phyloP scores from a whole-genome alignment of 1,140 invertebrate species.

The Drosophila asahinai region DNA sequence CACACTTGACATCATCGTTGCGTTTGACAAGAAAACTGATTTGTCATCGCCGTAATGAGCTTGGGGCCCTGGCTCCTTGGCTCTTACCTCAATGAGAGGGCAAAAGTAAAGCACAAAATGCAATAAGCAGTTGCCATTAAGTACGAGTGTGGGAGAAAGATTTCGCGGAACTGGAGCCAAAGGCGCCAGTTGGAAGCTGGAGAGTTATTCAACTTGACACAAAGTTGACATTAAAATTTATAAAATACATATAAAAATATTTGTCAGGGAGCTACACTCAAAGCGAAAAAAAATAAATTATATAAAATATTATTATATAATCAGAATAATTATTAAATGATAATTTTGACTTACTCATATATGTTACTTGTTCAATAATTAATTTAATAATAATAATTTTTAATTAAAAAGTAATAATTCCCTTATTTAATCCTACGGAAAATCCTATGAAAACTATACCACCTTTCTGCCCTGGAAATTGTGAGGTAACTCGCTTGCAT shows the following conservation, averaged over 20 bases:
- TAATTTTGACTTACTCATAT: not conserved
- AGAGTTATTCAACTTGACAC: not conserved
- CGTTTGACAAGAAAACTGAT: constrained; percentile 81
- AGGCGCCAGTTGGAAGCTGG: not conserved
- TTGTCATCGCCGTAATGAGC: constrained; percentile 78
- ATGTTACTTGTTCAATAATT: too few species aligned
- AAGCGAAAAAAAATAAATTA: too few species aligned
- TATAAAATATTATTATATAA: not conserved
- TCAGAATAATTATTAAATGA: not conserved
- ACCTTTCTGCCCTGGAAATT: constrained; percentile 3
- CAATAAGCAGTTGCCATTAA: constrained; percentile 75
- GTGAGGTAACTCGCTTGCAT: constrained; percentile 1
- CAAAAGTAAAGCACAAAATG: constrained; percentile 75
- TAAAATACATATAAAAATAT: not conserved
- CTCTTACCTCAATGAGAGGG: constrained; percentile 52
- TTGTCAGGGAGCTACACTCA: fast-evolving
- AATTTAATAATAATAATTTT: too few species aligned
- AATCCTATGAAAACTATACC: not conserved
- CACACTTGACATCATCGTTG: constrained; percentile 69
- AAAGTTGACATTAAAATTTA: not conserved
- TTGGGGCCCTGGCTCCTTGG: constrained; percentile 54
- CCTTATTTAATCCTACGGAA: not conserved
- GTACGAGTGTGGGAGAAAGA: constrained; percentile 54
- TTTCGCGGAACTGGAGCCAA: constrained; percentile 1
- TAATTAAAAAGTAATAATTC: not conserved